Evolutionary conservation across 2,113 vertebrate genomes (phyloP).

Genomic region (Hippocampus mohnikei): DNA sequence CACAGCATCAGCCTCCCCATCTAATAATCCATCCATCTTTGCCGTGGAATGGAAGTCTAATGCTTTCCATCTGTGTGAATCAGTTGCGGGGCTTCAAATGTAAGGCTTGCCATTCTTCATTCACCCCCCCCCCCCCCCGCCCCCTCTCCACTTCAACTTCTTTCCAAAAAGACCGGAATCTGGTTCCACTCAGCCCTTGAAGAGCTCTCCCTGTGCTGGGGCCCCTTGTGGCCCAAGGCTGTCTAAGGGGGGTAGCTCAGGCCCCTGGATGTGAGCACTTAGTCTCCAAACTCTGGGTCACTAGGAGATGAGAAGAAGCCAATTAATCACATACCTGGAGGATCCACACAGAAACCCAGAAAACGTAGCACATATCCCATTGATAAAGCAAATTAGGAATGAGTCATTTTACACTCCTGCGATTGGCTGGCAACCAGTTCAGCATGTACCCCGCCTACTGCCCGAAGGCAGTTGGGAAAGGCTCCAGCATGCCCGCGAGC

Average conservation of each 20-base stretch:
- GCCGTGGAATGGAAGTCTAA: conserved; percentile 56
- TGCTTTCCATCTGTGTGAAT: conserved; percentile 66
- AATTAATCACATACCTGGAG: conserved; percentile 22
- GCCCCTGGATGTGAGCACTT: conserved; percentile 23
- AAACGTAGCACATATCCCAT: background rate
- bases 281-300: conserved; percentile 22
- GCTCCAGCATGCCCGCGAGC: no score
- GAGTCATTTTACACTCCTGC: background rate
- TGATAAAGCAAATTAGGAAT: background rate
- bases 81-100: conserved; percentile 48
- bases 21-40: conserved; percentile 65
- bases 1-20: conserved; percentile 36
- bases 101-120: conserved; percentile 56
- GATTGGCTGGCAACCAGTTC: background rate
- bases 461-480: no score
- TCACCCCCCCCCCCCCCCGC: conserved; percentile 36
- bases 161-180: conserved; percentile 60
- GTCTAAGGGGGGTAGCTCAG: conserved; percentile 29
- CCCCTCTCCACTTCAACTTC: conserved; percentile 49
- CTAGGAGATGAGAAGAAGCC: conserved; percentile 12
- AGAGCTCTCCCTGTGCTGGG: conserved; percentile 49
- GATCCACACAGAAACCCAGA: background rate
- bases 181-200: conserved; percentile 70
- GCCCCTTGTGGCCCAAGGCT: conserved; percentile 55
- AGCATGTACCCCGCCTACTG: no score